Base-by-base conservation (phyloP, 2,888 invertebrate species). In the Allacma fusca region DNA sequence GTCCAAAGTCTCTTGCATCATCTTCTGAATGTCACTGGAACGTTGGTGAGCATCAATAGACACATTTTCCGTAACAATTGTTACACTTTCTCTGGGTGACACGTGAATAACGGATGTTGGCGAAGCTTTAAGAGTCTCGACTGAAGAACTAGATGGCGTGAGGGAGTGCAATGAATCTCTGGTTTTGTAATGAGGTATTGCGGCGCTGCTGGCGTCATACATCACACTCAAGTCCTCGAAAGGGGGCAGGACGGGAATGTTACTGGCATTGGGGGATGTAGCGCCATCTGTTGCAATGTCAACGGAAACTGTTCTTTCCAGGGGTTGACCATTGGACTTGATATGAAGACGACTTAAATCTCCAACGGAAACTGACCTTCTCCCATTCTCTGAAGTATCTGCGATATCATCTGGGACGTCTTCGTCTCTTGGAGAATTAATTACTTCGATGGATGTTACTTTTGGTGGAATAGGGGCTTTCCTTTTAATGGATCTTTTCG, bases 271-370 rank as follows among this genome's bases (percentile, higher is more conserved):
- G 4, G 16, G 50, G 21, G 69, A 67, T 34, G 0, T 91, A 13
- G 50, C n/a, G 91, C 57, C 72, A 23, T 72, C 72, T 12, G 50
- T n/a, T 13, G 59, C 59, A 86, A 93, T 91, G 82, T 94, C 94
- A 64, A 94, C 87, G 84, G 94, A 94, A 85, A 94, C 93, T 0
- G 94, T 93, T 80, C 94, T 88, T 87, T 94, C 94, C 28, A 87
- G 82, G 0, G 85, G 83, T 19, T 82, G 77, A 23, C 84, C 50
- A n/a, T 26, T 76, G 1, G 59, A 21, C 28, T 80, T 81, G 5
- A 82, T 78, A 23, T 85, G 82, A 80, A 93, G 91, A 85, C 91
- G 91, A 0, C 93, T 93, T 71, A 94, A 87, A 86, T 94, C 94
- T 0, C 93, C 94, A 0, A 94, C 88, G 50, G 93, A 94, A 0